These are phyloP conservation scores for Sarcophilus harrisii DNA, from an alignment of 2,797 vertebrate species.

Conservation along the genomic window DNA sequence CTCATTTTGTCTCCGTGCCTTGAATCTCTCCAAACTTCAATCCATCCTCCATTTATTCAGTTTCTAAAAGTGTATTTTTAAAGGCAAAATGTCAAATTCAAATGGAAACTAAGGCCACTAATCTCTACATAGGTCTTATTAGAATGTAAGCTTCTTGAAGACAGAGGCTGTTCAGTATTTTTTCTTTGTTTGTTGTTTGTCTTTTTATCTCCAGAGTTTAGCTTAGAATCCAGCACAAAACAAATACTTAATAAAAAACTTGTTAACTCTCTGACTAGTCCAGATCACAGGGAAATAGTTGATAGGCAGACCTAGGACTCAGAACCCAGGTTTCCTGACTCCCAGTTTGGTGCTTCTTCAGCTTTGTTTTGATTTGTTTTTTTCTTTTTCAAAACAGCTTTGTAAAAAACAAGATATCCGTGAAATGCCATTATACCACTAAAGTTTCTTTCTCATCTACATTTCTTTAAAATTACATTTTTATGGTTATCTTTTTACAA, in stretches of 20 bases:
- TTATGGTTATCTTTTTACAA: not conserved
- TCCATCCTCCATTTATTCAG: not conserved
- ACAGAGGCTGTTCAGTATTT: no score
- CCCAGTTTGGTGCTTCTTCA: accelerated
- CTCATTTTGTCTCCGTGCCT: not conserved
- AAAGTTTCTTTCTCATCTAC: not conserved
- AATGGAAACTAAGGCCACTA: not conserved
- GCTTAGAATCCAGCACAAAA: not conserved
- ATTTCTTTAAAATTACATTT: not conserved
- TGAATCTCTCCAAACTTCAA: not conserved
- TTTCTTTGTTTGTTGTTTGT: not conserved
- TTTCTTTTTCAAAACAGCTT: no score
- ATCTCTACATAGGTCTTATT: not conserved
- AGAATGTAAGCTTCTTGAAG: not conserved
- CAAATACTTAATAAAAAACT: not conserved
- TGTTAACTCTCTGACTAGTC: not conserved
- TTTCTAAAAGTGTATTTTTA: not conserved
- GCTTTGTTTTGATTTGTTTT: no score
- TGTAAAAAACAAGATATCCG: no score
- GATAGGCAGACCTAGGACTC: not conserved
- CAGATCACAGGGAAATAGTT: not conserved
- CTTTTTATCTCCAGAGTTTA: not conserved
- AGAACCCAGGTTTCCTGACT: not conserved
- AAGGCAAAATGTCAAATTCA: not conserved
- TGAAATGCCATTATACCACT: not conserved